Conservation (phyloP, 64 coral and sea anemone genomes). For the Actinia tenebrosa region DNA sequence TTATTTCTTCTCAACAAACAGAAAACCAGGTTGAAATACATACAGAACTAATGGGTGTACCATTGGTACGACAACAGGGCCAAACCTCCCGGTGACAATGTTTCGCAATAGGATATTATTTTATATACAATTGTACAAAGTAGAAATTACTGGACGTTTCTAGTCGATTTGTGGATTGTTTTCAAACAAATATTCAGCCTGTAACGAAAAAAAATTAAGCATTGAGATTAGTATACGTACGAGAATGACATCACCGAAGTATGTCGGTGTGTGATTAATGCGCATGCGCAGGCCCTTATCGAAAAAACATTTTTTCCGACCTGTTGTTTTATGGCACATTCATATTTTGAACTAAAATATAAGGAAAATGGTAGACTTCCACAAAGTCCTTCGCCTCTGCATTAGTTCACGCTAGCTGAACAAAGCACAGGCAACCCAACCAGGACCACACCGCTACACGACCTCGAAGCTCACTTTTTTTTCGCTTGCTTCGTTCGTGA, state of each 20-base stretch:
- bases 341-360: neutral
- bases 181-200: slow-evolving; percentile 97
- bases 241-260: no score
- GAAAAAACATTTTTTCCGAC: no score
- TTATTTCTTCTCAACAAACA: neutral
- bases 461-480: no score
- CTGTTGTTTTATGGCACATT: neutral
- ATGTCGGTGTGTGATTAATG: no score
- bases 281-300: no score
- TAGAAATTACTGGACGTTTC: neutral
- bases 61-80: neutral
- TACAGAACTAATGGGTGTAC: neutral
- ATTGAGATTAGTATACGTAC: no score
- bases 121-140: slow-evolving; percentile 9
- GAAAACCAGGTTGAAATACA: neutral
- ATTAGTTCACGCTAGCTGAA: no score
- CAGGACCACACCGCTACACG: no score
- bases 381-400: no score
- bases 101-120: neutral
- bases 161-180: slow-evolving; percentile 97
- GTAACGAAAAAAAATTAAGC: slow-evolving; percentile 7
- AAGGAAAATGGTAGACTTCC: neutral
- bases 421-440: no score
- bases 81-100: neutral
- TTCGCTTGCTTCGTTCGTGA: no score